A percentile compares a stretch with the other conserved stretches of the same genome.
Conservation (phyloP, 2,888 invertebrate species). For the Tineola bisselliella region DNA sequence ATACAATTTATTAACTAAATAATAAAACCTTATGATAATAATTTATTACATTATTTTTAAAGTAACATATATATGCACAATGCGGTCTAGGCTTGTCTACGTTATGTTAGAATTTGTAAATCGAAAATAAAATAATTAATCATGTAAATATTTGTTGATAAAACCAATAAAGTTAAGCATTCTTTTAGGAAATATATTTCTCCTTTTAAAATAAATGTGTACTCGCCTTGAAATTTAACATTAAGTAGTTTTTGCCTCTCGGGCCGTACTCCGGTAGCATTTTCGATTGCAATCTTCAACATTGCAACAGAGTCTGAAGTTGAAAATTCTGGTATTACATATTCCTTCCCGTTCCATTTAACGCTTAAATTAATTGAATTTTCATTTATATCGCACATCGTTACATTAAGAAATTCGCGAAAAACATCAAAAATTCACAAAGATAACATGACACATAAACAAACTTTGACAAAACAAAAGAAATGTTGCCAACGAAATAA, state of each 20-base stretch:
- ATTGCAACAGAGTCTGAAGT: conserved; percentile 83
- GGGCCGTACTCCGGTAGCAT: conserved; percentile 90
- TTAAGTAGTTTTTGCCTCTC: conserved; percentile 93
- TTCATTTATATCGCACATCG: conserved; percentile 61
- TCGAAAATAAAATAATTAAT: too few relatives aligned
- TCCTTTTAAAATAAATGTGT: conserved; percentile 16
- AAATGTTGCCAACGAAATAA: neutral
- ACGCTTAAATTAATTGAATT: conserved; percentile 71
- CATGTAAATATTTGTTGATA: too few relatives aligned
- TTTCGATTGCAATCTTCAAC: conserved; percentile 86
- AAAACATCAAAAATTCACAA: conserved; percentile 19
- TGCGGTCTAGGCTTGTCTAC: too few relatives aligned
- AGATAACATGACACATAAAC: conserved; percentile 15
- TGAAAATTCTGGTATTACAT: conserved; percentile 76
- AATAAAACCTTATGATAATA: too few relatives aligned
- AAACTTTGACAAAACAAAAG: neutral
- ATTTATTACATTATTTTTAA: neutral
- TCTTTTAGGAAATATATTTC: too few relatives aligned
- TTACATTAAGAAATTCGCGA: conserved; percentile 26
- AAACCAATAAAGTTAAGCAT: neutral
- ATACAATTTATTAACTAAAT: too few relatives aligned
- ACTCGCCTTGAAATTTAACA: conserved; percentile 87
- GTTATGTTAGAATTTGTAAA: too few relatives aligned
- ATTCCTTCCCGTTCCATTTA: conserved; percentile 96
- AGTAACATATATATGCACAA: too few relatives aligned